Evolutionary conservation across 2,113 vertebrate genomes (phyloP), one percentile per base, ranked within the genome.

Genomic region (Melanocharis versteri): DNA sequence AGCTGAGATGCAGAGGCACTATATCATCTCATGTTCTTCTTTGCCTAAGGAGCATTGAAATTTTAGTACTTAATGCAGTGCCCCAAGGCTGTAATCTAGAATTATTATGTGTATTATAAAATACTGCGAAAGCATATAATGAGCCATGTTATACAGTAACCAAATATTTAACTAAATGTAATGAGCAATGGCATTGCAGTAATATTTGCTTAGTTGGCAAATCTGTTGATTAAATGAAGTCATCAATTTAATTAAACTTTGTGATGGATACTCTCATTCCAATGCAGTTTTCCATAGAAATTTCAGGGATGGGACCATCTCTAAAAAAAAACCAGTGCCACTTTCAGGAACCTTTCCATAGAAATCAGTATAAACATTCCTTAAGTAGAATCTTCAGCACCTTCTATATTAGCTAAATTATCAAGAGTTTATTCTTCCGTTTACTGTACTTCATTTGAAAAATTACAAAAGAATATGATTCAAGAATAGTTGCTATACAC

Each of bases 121-220:
- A 75, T 91, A 87, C 71, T 90, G 54, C 66, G 91, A 93, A 95
- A 96, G 35, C 35, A 83, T 18, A 78, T 94, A 96, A 96, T 93
- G 50, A 97, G 65, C 26, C 76, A 30, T 66, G 16, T 89, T 95
- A 95, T 95, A 89, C 7, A 89, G 64, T 96, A 96, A 94, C 78
- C 44, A 96, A 95, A 94, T 96, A 95, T 96, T 96, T 97, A 95
- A 96, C 94, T 90, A 95, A 96, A 88, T 80, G 7, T 51, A 93
- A 31, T 77, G 26, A 11, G 37, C 85, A 80, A 84, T 53, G 7
- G 5, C 28, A 60, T 64, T 89, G 19, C 22, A 78, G 72, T n/a
- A 60, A 65, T 89, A 20, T 90, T 95, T 95, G n/a, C 53, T 94
- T 92, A 89, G 40, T 33, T 85, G 87, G 37, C 31, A 77, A 97